Conservation (phyloP, 2,113 vertebrate species). For the Xerus inauris region DNA sequence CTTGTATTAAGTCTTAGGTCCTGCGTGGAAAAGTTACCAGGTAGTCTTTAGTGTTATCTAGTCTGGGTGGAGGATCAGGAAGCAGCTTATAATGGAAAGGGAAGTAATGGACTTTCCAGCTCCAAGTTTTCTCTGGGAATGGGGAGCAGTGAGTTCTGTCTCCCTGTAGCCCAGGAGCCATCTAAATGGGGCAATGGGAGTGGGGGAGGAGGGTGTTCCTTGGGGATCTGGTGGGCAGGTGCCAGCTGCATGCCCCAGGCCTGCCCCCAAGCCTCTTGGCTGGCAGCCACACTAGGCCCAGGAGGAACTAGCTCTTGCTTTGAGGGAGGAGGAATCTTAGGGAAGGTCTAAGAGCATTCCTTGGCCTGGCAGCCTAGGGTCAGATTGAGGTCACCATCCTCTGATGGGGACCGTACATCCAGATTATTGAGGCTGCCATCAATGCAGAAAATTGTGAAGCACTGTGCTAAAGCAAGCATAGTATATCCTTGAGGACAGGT, state of each 20-base stretch:
- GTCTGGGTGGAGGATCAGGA: not conserved
- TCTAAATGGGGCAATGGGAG: slow-evolving; percentile 46
- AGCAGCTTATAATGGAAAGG: slow-evolving; percentile 11
- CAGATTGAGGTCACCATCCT: not conserved
- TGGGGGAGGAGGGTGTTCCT: slow-evolving; percentile 45
- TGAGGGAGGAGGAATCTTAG: slow-evolving; percentile 28
- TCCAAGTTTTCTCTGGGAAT: slow-evolving; percentile 18
- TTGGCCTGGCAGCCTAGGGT: not conserved
- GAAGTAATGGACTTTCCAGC: not conserved
- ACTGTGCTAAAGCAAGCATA: not conserved
- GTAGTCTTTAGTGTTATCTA: not conserved
- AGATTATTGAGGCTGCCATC: not conserved
- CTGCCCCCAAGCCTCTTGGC: slow-evolving; percentile 81
- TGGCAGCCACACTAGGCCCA: slow-evolving; percentile 70
- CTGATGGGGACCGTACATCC: not conserved
- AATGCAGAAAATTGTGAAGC: not conserved
- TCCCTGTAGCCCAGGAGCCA: slow-evolving; percentile 33
- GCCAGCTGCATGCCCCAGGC: slow-evolving; percentile 81
- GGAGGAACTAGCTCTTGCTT: slow-evolving; percentile 50
- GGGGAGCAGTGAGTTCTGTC: not conserved
- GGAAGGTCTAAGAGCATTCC: slow-evolving; percentile 45
- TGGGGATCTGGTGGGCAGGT: slow-evolving; percentile 68
- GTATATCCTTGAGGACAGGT: not conserved
- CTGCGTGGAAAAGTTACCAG: slow-evolving; percentile 1
- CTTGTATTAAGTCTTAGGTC: not conserved